Evolutionary conservation across 1,140 invertebrate genomes (phyloP), one percentile per base, ranked within the genome.

Genomic region (Penaeus japonicus): DNA sequence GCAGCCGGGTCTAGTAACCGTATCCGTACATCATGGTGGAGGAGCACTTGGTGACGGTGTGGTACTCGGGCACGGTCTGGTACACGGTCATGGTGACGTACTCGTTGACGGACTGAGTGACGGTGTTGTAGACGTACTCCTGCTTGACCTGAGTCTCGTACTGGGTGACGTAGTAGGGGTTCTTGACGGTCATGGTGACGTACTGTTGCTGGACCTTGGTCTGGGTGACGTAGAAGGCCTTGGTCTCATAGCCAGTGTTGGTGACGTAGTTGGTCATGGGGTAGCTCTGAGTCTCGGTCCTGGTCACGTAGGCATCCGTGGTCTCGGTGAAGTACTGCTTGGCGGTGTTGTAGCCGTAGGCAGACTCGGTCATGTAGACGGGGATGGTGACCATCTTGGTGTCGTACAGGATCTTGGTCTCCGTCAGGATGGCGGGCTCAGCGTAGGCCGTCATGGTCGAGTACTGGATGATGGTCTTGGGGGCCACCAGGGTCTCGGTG

Each of bases 381-480:
- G 90, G 90, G 12, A 90, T 75, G 24, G 90, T 90, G 24, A 89
- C 79, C 90, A 90, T 89, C 70, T 90, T 90, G 39, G 90, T 90
- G 55, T 90, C 90, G 27, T 90, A 90, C 47, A 90, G 80, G 62
- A 90, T 73, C 81, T 85, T 89, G 39, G 90, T 90, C 70, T 90
- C 90, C 0, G 90, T 90, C 70, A 53, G 84, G 81, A 90, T 90
- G 59, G 86, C 83, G 0, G 90, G 90, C 70, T 90, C 90, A 73
- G 90, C 90, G 32, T 90, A 90, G 20, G 90, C 90, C 15, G 90
- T 90, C 90, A 90, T 90, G 0, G 90, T 90, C 57, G 90, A 90
- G 84, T 90, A 90, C 73, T 89, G 90, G 47, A 90, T 89, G 73
- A 90, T 90, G 53, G 90, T 90, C 79, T 90, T 90, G 32, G 90